Evolutionary conservation across 2,113 vertebrate species (phyloP), one percentile per base, ranked within the genome.

Genomic region (Oryzias celebensis): DNA sequence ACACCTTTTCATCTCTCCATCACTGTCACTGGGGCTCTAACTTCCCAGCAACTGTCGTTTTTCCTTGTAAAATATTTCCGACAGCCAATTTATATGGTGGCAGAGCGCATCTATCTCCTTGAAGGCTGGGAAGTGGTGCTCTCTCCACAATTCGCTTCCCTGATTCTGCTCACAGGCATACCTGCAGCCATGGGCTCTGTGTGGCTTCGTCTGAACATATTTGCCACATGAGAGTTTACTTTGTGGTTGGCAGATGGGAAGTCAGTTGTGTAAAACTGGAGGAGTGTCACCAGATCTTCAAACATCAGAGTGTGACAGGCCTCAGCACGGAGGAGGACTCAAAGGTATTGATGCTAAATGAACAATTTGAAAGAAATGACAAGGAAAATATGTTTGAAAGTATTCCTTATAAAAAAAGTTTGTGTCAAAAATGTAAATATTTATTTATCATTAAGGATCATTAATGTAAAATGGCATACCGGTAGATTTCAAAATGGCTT

Each of bases 61-160:
- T 71, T 60, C 56, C 47, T 76, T 12, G 48, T 68, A n/a, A 80
- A 77, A 76, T 61, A 65, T 78, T 84, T 87, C 80, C 75, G 81
- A 88, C 85, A 87, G 75, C 74, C 83, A 88, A 89, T 89, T 90
- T 88, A 88, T 58, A 72, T 68, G 65, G 60, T 83, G 82, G 83
- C 78, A 85, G 84, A 77, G 73, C n/a, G 23, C 80, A 90, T 89
- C 81, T 74, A 83, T 89, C 81, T 88, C 78, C 52, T 58, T 61
- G n/a, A 75, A 52, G 42, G 41, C 62, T 72, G 67, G 65, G 55
- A 49, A 62, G 46, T 28, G 59, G 48, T 26, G 50, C 60, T 57
- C 49, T 69, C 65, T 62, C 51, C 36, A 60, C 52, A 36, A 36
- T 53, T 22, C 23, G 15, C 48, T 44, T 62, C 50, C 46, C 58